phyloP scores from a whole-genome alignment of 2,113 vertebrate genomes.

The Jacana jacana region DNA sequence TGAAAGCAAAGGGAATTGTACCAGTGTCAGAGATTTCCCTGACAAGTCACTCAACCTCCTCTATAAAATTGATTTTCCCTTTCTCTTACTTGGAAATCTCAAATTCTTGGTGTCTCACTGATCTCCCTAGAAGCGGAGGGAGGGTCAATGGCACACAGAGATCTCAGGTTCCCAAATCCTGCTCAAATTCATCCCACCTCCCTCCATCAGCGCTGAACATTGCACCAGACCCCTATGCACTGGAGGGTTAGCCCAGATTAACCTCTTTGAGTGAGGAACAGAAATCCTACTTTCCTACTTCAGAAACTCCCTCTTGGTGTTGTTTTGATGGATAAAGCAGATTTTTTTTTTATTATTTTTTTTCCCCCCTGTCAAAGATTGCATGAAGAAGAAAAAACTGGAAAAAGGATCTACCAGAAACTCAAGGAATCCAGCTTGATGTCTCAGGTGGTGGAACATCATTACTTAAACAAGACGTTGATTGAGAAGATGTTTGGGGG shows the following conservation, averaged over 20 bases:
- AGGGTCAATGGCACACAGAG: background rate
- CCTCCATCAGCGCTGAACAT: background rate
- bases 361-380: constrained; percentile 58
- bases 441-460: constrained; percentile 37
- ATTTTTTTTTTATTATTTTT: background rate
- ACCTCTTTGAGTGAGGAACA: background rate
- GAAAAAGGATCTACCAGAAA: constrained; percentile 77
- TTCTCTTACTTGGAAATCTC: background rate
- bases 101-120: background rate
- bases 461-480: constrained; percentile 66
- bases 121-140: background rate
- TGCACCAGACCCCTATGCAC: background rate
- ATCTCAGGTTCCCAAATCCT: background rate
- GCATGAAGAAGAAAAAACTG: constrained; percentile 82
- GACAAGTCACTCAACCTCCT: background rate
- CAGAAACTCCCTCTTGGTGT: background rate
- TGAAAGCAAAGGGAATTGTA: background rate
- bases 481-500: constrained; percentile 86
- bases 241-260: background rate
- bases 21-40: background rate
- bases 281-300: background rate
- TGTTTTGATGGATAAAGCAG: background rate
- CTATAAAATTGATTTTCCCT: background rate
- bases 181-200: background rate
- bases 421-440: constrained; percentile 71